A percentile compares a stretch with the other conserved stretches of the same genome.
phyloP scores from a whole-genome alignment of 2,113 vertebrate genomes.

The Pionites leucogaster region DNA sequence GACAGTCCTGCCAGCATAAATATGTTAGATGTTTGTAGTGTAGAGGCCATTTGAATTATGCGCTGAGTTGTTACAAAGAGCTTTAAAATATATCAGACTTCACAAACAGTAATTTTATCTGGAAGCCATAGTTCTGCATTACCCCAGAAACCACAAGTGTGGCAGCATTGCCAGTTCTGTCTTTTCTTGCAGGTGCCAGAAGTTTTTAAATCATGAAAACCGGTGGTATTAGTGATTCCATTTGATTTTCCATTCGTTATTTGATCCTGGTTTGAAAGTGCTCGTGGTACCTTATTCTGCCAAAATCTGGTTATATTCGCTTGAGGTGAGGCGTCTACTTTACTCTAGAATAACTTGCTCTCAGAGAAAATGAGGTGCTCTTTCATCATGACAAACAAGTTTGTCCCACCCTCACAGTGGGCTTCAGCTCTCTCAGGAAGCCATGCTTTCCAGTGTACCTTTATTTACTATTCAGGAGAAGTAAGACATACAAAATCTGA shows the following conservation, averaged over 20 bases:
- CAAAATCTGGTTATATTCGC: neutral
- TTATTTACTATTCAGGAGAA: neutral
- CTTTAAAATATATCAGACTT: constrained; percentile 36
- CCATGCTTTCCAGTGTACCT: neutral
- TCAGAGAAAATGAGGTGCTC: neutral
- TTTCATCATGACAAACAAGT: neutral
- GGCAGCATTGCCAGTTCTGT: neutral
- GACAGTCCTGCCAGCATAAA: constrained; percentile 44
- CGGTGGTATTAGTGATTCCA: neutral
- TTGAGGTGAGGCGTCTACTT: neutral
- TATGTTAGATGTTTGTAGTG: constrained; percentile 21
- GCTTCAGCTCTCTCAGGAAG: neutral
- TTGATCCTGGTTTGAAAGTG: neutral
- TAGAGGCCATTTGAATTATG: constrained; percentile 23
- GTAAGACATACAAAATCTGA: neutral
- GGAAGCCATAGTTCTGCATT: neutral
- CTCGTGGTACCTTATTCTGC: neutral
- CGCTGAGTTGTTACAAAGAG: constrained; percentile 18
- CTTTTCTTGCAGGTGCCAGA: neutral
- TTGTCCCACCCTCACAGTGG: neutral
- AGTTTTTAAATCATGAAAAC: neutral
- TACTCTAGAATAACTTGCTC: neutral
- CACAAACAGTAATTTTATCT: constrained; percentile 28
- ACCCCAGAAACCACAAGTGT: neutral
- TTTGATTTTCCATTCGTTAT: constrained; percentile 1